Evolutionary conservation across 1,140 invertebrate species (phyloP).

Genomic region (Phenacoccus solenopsis): DNA sequence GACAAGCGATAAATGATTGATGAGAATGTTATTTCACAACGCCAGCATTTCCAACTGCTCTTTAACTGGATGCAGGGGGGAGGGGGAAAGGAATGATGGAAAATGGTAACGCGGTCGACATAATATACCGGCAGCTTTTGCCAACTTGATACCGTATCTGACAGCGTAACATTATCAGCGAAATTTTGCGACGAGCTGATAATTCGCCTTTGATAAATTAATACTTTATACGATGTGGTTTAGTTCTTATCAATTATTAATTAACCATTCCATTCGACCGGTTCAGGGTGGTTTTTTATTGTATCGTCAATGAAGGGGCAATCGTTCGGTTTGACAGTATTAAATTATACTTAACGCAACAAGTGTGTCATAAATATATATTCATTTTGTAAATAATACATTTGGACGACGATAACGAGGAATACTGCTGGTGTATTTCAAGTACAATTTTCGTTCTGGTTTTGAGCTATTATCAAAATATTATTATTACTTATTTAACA

Average conservation of each 20-base stretch:
- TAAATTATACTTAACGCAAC: not conserved
- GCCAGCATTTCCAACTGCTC: not conserved
- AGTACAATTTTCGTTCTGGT: no score
- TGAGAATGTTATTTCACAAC: not conserved
- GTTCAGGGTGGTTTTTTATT: no score
- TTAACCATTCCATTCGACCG: not conserved
- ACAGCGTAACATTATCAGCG: not conserved
- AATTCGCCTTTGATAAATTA: not conserved
- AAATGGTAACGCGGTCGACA: not conserved
- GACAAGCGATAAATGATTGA: not conserved
- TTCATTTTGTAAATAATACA: not conserved
- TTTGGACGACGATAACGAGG: no score
- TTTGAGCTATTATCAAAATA: no score
- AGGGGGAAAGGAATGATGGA: not conserved
- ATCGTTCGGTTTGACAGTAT: not conserved
- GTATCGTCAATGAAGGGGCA: not conserved
- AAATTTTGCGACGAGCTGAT: not conserved
- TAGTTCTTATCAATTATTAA: not conserved
- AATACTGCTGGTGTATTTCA: no score
- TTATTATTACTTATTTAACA: no score
- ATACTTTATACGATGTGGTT: not conserved
- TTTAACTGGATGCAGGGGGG: not conserved
- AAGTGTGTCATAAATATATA: not conserved
- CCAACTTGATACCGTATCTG: not conserved
- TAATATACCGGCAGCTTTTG: not conserved